These are phyloP conservation scores for Euspilapteryx auroguttella DNA, from an alignment of 2,888 invertebrate genomes.

Conservation along the genomic window DNA sequence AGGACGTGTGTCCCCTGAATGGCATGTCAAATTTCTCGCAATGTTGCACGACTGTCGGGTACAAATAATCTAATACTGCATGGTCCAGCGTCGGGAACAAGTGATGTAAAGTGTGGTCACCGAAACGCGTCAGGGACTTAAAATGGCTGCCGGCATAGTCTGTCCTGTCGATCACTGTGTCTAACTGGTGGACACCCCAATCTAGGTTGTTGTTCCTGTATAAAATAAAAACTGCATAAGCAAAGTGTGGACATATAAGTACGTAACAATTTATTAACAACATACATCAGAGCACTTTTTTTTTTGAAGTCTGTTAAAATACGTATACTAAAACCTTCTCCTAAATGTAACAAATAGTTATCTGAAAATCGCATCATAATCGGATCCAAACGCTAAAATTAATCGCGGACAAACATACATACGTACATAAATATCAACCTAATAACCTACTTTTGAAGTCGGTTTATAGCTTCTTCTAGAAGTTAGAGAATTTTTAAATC, in stretches of 20 bases:
- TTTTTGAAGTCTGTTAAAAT: too few species aligned
- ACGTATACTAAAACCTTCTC: too few species aligned
- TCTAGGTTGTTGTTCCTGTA: slow-evolving; percentile 58
- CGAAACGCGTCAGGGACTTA: slow-evolving; percentile 71
- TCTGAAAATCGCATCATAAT: too few species aligned
- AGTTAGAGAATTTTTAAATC: too few species aligned
- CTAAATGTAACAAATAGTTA: too few species aligned
- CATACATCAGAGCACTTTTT: too few species aligned
- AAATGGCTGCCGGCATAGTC: slow-evolving; percentile 68
- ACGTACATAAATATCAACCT: too few species aligned
- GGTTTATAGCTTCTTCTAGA: too few species aligned
- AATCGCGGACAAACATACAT: too few species aligned
- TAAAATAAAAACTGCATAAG: slow-evolving; percentile 9
- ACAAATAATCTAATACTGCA: slow-evolving; percentile 66
- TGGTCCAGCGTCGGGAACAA: slow-evolving; percentile 82
- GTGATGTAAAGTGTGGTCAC: slow-evolving; percentile 79
- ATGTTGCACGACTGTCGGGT: slow-evolving; percentile 64
- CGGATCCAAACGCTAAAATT: too few species aligned
- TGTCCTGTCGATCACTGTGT: slow-evolving; percentile 71
- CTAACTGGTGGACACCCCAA: slow-evolving; percentile 79
- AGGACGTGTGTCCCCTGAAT: slow-evolving; percentile 49
- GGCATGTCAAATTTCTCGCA: slow-evolving; percentile 65
- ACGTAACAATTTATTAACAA: too few species aligned
- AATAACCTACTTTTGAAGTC: too few species aligned
- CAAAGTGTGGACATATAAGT: background rate